These are phyloP conservation scores for Catharus bicknelli DNA, from an alignment of 2,113 vertebrate genomes.

Conservation along the genomic window DNA sequence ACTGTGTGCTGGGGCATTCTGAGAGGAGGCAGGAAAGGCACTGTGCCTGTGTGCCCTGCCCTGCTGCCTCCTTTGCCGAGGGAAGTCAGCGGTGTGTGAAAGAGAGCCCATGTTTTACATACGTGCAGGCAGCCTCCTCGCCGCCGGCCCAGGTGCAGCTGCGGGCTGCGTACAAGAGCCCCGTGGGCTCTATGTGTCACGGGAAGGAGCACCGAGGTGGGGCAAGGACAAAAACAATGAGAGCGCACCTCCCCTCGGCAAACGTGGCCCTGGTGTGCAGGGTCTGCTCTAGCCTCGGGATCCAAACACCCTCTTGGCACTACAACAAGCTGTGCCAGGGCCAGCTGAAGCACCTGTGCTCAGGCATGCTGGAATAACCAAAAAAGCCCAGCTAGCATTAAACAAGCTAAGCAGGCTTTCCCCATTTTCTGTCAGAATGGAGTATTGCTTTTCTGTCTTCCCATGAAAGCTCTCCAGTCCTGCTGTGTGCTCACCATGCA, in stretches of 20 bases:
- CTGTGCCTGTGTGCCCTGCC: accelerated
- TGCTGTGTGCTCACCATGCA: accelerated
- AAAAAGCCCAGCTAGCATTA: background rate
- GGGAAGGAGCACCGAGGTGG: background rate
- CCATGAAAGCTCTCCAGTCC: accelerated
- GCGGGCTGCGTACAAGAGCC: background rate
- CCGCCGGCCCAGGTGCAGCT: conserved; percentile 35
- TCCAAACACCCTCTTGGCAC: background rate
- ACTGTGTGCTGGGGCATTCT: accelerated
- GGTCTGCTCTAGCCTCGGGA: background rate
- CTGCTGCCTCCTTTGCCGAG: accelerated
- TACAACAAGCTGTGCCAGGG: background rate
- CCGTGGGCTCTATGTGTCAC: background rate
- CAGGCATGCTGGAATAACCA: background rate
- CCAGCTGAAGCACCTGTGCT: background rate
- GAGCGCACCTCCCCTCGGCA: background rate
- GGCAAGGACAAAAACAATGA: conserved; percentile 9
- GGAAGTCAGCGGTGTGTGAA: conserved; percentile 9
- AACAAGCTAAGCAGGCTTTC: background rate
- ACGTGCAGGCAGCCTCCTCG: background rate
- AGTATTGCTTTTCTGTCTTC: background rate
- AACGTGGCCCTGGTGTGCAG: background rate
- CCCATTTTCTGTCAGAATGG: background rate
- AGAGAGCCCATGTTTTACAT: conserved; percentile 4
- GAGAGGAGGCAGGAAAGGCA: background rate